Percentiles rank a stretch among this genome's conserved stretches.
Evolutionary conservation across 1,140 invertebrate genomes (phyloP).

Genomic region (Sesamia nonagrioides): DNA sequence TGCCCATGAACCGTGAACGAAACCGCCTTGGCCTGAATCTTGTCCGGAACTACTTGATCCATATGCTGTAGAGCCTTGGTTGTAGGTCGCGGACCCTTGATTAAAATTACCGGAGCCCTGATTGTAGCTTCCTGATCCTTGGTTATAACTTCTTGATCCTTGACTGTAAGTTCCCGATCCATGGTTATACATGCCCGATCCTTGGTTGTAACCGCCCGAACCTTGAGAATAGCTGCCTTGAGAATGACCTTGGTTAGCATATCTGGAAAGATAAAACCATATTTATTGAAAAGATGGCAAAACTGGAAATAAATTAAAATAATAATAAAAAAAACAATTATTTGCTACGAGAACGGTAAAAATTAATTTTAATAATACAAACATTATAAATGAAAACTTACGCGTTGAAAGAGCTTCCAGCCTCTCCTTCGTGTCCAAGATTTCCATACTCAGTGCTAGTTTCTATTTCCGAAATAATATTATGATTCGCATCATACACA

Average conservation of each 20-base stretch:
- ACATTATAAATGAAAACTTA: conserved; percentile 60
- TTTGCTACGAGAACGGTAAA: no score
- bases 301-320: neutral
- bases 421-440: conserved; percentile 82
- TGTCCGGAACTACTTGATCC: conserved; percentile 24
- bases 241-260: conserved; percentile 48
- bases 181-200: neutral
- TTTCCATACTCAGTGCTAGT: conserved; percentile 79
- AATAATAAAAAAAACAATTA: neutral
- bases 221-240: conserved; percentile 22
- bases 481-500: conserved; percentile 75
- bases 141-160: neutral
- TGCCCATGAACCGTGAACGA: conserved; percentile 77
- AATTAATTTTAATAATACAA: no score
- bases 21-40: conserved; percentile 48
- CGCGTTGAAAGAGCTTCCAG: conserved; percentile 82
- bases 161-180: neutral
- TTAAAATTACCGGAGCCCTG: neutral
- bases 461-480: conserved; percentile 76
- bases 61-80: conserved; percentile 15
- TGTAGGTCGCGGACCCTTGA: neutral
- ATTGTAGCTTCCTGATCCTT: neutral
- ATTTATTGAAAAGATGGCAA: neutral
- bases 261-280: conserved; percentile 39
- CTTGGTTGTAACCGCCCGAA: conserved; percentile 1